Evolutionary conservation across 2,888 invertebrate genomes (phyloP).

Genomic region (Leptogaster cylindrica): DNA sequence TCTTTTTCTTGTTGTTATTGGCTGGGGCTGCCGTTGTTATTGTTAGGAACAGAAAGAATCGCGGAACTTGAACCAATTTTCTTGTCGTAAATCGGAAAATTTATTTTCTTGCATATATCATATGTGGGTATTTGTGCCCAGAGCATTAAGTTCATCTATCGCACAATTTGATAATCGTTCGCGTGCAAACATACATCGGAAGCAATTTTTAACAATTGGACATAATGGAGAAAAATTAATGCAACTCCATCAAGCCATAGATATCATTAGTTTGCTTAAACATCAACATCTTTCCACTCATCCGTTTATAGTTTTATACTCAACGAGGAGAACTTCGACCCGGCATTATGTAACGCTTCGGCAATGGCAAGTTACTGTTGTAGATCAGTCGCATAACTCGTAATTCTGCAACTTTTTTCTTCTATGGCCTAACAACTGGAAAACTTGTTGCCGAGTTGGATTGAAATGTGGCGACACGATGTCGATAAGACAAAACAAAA

Average conservation of each 20-base stretch:
- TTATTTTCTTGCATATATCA: slow-evolving; percentile 45
- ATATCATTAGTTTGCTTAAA: slow-evolving; percentile 5
- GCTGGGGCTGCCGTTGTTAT: slow-evolving; percentile 31
- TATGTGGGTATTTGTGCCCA: background rate
- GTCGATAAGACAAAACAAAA: slow-evolving; percentile 39
- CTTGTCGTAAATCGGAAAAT: slow-evolving; percentile 46
- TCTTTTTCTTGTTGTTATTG: slow-evolving; percentile 26
- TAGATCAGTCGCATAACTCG: slow-evolving; percentile 39
- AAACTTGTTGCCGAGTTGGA: slow-evolving; percentile 38
- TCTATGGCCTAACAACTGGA: slow-evolving; percentile 39
- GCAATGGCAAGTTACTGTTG: slow-evolving; percentile 35
- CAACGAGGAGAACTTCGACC: slow-evolving; percentile 30
- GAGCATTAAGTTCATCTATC: slow-evolving; percentile 1
- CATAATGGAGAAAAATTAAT: slow-evolving; percentile 37
- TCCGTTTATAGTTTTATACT: too few species aligned
- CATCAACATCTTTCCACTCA: too few species aligned
- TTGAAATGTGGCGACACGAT: slow-evolving; percentile 42
- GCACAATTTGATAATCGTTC: slow-evolving; percentile 20
- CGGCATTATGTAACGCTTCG: slow-evolving; percentile 27
- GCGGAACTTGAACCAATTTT: slow-evolving; percentile 46
- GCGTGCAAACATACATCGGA: slow-evolving; percentile 11
- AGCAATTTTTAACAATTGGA: slow-evolving; percentile 17
- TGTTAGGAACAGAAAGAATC: slow-evolving; percentile 25
- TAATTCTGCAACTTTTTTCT: slow-evolving; percentile 41
- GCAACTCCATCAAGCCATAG: slow-evolving; percentile 6